Evolutionary conservation across 2,888 invertebrate species (phyloP), one percentile per base, ranked within the genome.

Genomic region (Diaphora mendica): DNA sequence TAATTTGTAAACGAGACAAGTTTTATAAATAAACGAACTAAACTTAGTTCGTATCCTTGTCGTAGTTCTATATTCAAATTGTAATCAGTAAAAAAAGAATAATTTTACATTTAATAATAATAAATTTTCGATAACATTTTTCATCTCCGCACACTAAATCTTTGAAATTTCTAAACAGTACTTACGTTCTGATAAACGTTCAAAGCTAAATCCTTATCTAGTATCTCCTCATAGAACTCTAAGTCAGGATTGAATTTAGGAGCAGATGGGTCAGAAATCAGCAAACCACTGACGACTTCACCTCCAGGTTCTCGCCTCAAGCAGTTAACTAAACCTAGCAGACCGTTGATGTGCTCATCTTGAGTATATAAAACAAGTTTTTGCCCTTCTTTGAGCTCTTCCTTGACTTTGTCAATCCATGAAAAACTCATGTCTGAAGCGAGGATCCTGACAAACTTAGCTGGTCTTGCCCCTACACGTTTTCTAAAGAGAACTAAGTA

Each of bases 261-360:
- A 0, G 97, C 97, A 3, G 95, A 93, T 0, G 93, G 88, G 82
- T 97, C 97, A 77, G 97, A 90, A 72, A 98, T 96, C 59, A 97
- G 96, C 13, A 98, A 90, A 73, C 97, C 97, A 71, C 96, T 95
- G 1, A 97, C 93, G 1, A 96, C 89, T 80, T 96, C 96, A 68
- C 98, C 97, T 80, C 97, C 97, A 0, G 97, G 97, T 88, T 99
- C 99, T 84, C 96, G 97, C 75, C 97, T 96, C 44, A 99, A 90
- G 90, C 99, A 99, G 85, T 99, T 99, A 0, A 98, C 97, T 72
- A 99, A 93, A n/a, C 99, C 99, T 35, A 99, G 90, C 0, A 99
- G 95, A 23, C 99, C 99, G 88, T 96, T 98, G 13, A 97, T 93
- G 3, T 96, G 95, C 73, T 97, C 97, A 79, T 97, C 96, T 89